phyloP scores from a whole-genome alignment of 2,888 invertebrate species.

The Dusona sp. region DNA sequence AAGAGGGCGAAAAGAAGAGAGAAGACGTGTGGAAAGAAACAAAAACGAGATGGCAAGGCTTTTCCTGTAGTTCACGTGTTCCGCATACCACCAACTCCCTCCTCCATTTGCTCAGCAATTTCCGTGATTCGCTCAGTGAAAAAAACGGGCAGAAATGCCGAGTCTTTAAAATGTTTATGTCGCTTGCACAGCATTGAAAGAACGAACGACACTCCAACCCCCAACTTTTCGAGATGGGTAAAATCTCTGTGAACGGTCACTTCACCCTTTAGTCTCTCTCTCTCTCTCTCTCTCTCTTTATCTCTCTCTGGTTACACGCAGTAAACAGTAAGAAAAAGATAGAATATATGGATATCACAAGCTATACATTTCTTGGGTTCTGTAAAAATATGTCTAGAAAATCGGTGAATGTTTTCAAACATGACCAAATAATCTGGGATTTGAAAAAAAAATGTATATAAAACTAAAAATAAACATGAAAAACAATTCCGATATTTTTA shows the following conservation, averaged over 20 bases:
- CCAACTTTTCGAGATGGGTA: constrained; percentile 31
- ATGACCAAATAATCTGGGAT: too few species aligned
- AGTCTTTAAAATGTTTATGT: constrained; percentile 79
- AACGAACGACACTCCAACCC: constrained; percentile 60
- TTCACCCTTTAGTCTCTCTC: constrained; percentile 42
- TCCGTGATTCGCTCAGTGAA: constrained; percentile 71
- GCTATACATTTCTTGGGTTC: too few species aligned
- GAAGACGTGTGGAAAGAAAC: constrained; percentile 56
- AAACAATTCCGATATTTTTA: too few species aligned
- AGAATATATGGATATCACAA: too few species aligned
- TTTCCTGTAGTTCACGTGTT: constrained; percentile 60
- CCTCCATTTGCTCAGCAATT: constrained; percentile 65
- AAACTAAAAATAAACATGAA: too few species aligned
- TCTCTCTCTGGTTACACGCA: too few species aligned
- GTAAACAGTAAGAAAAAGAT: too few species aligned
- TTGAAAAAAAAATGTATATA: too few species aligned
- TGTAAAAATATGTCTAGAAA: too few species aligned
- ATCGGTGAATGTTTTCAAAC: too few species aligned
- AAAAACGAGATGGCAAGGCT: constrained; percentile 62
- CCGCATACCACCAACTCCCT: constrained; percentile 32
- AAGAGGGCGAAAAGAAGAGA: constrained; percentile 51
- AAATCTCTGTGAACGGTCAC: constrained; percentile 53
- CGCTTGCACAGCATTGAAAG: constrained; percentile 72
- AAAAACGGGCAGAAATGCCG: constrained; percentile 70
- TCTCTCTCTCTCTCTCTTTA: constrained; percentile 15